Percentiles rank a stretch among this genome's conserved stretches.
Conservation (phyloP, 2,797 vertebrate genomes). For the Myotis myotis region DNA sequence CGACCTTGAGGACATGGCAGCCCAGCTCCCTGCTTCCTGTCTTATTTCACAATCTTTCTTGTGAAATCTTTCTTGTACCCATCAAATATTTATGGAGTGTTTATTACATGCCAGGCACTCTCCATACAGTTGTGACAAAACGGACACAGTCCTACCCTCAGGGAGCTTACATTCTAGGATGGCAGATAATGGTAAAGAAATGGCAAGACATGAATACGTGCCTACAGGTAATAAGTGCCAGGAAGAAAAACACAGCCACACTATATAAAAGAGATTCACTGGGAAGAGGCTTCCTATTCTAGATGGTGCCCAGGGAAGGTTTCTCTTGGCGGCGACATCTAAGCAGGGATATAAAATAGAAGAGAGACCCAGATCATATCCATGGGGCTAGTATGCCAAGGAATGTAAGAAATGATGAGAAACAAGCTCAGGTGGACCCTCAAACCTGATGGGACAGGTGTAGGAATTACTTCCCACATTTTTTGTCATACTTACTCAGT, state of each 20-base stretch:
- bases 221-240: not conserved
- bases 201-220: not conserved
- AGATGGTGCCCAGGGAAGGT: not conserved
- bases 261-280: not conserved
- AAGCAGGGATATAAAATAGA: too few species aligned
- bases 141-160: not conserved
- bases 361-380: not conserved
- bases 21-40: not conserved
- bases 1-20: accelerated
- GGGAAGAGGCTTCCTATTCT: not conserved
- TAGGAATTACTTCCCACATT: too few species aligned
- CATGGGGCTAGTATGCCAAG: not conserved
- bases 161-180: constrained; percentile 40
- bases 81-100: accelerated
- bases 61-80: not conserved
- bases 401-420: not conserved
- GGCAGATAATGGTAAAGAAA: not conserved
- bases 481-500: not conserved
- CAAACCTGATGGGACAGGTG: not conserved
- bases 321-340: not conserved
- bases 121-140: not conserved
- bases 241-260: not conserved
- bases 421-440: too few species aligned
- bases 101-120: not conserved
- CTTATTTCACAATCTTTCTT: not conserved